Conservation (phyloP, 2,797 vertebrate genomes). For the Ciconia nigra region DNA sequence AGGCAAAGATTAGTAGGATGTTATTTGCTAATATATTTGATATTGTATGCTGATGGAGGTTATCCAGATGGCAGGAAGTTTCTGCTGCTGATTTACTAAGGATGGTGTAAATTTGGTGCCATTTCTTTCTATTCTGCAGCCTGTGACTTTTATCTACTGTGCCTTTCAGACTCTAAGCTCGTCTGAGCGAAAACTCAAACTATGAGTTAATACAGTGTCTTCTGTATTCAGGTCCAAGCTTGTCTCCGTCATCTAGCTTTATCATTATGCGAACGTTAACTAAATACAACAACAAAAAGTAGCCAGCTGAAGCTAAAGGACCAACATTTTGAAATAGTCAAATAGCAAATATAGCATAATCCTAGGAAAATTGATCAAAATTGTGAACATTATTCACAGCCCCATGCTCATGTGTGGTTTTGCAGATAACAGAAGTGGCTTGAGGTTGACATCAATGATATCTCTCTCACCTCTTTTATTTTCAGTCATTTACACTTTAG, state of each 20-base stretch:
- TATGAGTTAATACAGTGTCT: background rate
- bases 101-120: background rate
- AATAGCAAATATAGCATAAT: background rate
- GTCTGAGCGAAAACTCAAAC: background rate
- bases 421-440: background rate
- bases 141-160: background rate
- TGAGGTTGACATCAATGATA: background rate
- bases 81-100: background rate
- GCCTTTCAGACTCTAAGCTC: background rate
- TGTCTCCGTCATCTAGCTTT: background rate
- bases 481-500: background rate
- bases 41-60: background rate
- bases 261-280: background rate
- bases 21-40: background rate
- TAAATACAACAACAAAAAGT: background rate
- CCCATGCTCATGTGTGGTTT: background rate
- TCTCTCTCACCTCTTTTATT: background rate
- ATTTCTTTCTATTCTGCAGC: background rate
- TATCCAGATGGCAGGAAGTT: background rate
- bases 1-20: background rate
- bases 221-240: background rate
- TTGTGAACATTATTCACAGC: background rate
- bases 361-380: background rate
- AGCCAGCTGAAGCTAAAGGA: background rate
- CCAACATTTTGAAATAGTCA: background rate